These are phyloP conservation scores for Centropristis striata DNA, from an alignment of 2,113 vertebrate genomes.

Conservation along the genomic window DNA sequence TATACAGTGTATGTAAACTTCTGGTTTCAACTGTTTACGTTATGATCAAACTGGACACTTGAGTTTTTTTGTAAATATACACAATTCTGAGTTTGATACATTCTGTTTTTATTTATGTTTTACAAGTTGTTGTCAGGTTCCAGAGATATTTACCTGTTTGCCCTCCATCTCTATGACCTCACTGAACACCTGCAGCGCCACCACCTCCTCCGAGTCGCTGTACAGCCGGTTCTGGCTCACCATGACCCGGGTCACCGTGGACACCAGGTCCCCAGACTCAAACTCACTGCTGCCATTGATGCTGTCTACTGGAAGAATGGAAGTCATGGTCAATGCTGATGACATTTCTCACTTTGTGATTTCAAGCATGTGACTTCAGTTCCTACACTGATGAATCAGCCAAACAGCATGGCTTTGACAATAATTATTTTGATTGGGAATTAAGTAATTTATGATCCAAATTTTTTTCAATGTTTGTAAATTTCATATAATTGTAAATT, in stretches of 20 bases:
- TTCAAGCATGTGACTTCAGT: neutral
- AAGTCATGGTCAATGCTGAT: neutral
- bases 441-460: neutral
- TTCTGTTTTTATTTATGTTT: too few species aligned
- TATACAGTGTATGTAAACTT: too few species aligned
- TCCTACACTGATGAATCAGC: neutral
- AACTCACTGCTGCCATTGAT: constrained; percentile 76
- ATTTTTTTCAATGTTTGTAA: neutral
- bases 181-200: constrained; percentile 90
- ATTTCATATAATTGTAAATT: neutral
- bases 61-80: too few species aligned
- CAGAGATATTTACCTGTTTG: constrained; percentile 85
- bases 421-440: neutral
- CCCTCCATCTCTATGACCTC: constrained; percentile 93
- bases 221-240: constrained; percentile 90
- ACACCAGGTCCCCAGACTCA: constrained; percentile 85
- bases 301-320: constrained; percentile 83
- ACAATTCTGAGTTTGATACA: too few species aligned
- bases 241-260: constrained; percentile 90
- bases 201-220: constrained; percentile 85
- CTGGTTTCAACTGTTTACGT: too few species aligned
- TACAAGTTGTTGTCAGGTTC: too few species aligned
- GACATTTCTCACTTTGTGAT: neutral
- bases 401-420: neutral
- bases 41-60: too few species aligned